phyloP scores from a whole-genome alignment of 2,113 vertebrate species.

The Neogale vison region DNA sequence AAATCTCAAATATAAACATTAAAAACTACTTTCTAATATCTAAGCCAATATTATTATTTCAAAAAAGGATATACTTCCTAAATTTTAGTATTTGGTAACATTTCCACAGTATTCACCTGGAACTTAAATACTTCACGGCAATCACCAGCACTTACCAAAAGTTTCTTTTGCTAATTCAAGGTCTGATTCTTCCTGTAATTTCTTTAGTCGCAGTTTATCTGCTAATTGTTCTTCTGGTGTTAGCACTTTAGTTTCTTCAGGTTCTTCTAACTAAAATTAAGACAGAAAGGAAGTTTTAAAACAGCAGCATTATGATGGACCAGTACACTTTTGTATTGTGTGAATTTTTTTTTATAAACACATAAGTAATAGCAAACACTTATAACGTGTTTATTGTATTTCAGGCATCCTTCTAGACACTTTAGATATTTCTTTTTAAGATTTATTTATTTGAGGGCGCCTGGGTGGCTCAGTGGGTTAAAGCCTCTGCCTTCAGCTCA shows the following conservation, averaged over 20 bases:
- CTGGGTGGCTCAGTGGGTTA: too few species aligned
- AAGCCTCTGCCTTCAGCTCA: too few species aligned
- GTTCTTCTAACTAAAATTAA: slow-evolving; percentile 85
- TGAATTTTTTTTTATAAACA: not conserved
- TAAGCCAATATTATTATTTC: not conserved
- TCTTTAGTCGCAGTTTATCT: slow-evolving; percentile 94
- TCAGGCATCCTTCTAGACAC: not conserved
- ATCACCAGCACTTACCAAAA: slow-evolving; percentile 88
- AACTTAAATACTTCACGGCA: not conserved
- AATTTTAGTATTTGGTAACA: not conserved
- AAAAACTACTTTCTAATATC: slow-evolving; percentile 35
- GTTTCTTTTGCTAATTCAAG: slow-evolving; percentile 96
- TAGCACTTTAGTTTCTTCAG: slow-evolving; percentile 84
- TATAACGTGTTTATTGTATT: not conserved
- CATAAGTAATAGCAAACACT: not conserved
- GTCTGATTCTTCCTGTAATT: slow-evolving; percentile 95
- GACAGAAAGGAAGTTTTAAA: slow-evolving; percentile 46
- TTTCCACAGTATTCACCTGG: not conserved
- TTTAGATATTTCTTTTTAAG: too few species aligned
- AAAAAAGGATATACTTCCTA: not conserved
- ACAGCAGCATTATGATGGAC: not conserved
- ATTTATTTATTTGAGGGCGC: not conserved
- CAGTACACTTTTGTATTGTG: not conserved
- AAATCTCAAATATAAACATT: not conserved
- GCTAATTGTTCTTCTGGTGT: slow-evolving; percentile 92